Conservation (phyloP, 2,888 invertebrate genomes). For the Drosophila meridiana region DNA sequence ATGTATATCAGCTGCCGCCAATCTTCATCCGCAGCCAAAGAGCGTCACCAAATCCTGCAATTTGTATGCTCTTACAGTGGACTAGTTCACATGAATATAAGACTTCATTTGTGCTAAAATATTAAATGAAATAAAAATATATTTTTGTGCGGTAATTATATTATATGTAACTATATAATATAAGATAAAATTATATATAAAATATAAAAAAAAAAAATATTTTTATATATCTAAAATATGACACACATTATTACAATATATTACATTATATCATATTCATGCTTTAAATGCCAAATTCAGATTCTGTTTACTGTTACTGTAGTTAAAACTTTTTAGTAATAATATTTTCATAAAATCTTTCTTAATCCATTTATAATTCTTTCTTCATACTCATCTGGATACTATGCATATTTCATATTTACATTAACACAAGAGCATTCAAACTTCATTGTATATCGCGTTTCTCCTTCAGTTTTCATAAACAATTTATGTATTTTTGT, state of each 20-base stretch:
- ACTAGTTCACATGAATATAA: background rate
- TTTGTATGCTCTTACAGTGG: slow-evolving; percentile 53
- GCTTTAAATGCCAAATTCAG: too few species aligned
- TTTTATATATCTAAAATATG: too few species aligned
- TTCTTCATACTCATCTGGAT: background rate
- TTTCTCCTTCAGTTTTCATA: slow-evolving; percentile 51
- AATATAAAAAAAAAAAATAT: too few species aligned
- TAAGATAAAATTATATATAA: too few species aligned
- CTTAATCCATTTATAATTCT: background rate
- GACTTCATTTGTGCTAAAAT: background rate
- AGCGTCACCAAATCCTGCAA: slow-evolving; percentile 39
- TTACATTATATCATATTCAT: too few species aligned
- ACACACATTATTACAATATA: too few species aligned
- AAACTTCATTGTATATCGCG: background rate
- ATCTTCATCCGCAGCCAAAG: slow-evolving; percentile 55
- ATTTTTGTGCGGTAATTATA: background rate
- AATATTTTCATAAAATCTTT: background rate
- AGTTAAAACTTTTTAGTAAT: background rate
- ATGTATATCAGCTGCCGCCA: slow-evolving; percentile 58
- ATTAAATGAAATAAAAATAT: background rate
- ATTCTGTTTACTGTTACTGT: too few species aligned
- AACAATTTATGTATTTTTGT: slow-evolving; percentile 58
- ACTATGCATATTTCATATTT: too few species aligned
- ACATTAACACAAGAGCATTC: slow-evolving; percentile 21
- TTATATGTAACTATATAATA: background rate